Base-by-base conservation (phyloP, 1,140 invertebrate genomes). In the Neodiprion fabricii region DNA sequence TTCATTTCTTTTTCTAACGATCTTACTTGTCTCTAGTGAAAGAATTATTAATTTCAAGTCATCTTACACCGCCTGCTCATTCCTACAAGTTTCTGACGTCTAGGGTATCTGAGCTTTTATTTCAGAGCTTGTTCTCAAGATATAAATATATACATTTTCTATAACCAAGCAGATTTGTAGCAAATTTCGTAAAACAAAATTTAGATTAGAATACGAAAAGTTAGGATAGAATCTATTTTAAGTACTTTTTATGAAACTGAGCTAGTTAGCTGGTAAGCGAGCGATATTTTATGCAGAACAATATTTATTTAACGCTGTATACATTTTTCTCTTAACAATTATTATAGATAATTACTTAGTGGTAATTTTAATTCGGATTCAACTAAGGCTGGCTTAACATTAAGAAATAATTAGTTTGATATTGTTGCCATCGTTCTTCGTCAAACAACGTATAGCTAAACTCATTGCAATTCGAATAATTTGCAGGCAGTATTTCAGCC, bases 201-300 rank as follows among this genome's bases (percentile, higher is more conserved):
- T 79, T 82, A 83, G 79, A 78, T 75, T 82, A 83, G 71, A 74
- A 71, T 73, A 80, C 76, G 74, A 83, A 83, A 82, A 76, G 78
- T 65, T 85, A 85, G 83, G 75, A 81, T 85, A 85, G 82, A 79
- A 73, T 84, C 80, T 86, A 86, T 85, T 86, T 86, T 85, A 85
- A 80, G 81, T 85, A 86, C 82, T 81, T 84, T 79, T 73, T 84
- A 79, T 74, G 67, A 80, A 75, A 81, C 70, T 71, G 73, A 75
- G 74, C 68, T 74, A 80, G 73, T 80, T 77, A 78, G 47, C 77
- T 75, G 48, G 77, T 82, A 83, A 83, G 77, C 78, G 77, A 82
- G 78, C 70, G 72, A 75, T 82, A 82, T 81, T 75, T 79, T 79
- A 80, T 61, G 65, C 72, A 74, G 75, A 77, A 74, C 74, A 78